These are phyloP conservation scores for Myzus persicae DNA, from an alignment of 1,140 invertebrate species.

Conservation along the genomic window DNA sequence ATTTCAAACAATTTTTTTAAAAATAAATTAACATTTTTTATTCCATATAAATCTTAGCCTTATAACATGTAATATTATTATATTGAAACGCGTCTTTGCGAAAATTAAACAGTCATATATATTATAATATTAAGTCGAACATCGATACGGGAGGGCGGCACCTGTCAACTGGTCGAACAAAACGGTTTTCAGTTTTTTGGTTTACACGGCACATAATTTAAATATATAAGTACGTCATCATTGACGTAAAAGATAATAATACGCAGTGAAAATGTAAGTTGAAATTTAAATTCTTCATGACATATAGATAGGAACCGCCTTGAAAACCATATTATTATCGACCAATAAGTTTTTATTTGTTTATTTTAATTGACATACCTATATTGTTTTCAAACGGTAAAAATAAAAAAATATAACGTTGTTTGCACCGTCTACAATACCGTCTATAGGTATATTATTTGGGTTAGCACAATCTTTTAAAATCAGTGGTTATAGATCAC, in stretches of 20 bases:
- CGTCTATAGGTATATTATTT: not conserved
- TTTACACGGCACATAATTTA: not conserved
- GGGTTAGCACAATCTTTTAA: not conserved
- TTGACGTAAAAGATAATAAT: not conserved
- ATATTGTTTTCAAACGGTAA: not conserved
- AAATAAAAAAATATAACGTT: not conserved
- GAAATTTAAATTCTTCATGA: not conserved
- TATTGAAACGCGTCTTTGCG: not conserved
- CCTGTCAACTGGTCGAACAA: not conserved
- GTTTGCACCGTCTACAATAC: too few species aligned
- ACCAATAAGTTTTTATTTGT: not conserved
- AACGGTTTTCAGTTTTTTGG: not conserved
- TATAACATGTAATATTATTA: not conserved
- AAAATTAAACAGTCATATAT: not conserved
- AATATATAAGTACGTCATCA: not conserved
- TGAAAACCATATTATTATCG: not conserved
- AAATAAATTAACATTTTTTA: too few species aligned
- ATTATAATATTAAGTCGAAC: not conserved
- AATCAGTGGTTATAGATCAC: not conserved
- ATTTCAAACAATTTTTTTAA: too few species aligned
- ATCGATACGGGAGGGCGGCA: not conserved
- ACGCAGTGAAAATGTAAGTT: not conserved
- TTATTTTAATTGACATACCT: not conserved
- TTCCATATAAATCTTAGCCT: too few species aligned
- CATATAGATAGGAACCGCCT: not conserved